Base-by-base conservation (phyloP, 2,113 vertebrate species). In the Rhombomys opimus region DNA sequence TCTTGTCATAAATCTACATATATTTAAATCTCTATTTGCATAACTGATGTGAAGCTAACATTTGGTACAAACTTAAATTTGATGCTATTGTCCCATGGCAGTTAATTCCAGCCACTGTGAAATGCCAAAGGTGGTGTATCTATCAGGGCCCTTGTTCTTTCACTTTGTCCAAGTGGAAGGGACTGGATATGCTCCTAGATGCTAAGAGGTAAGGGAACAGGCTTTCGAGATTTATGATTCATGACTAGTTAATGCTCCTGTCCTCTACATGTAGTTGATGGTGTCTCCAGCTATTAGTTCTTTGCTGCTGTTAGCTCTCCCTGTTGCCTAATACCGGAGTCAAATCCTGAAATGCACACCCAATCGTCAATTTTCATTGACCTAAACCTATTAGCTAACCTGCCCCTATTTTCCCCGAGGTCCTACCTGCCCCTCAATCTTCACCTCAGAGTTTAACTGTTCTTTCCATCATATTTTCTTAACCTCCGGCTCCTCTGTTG, bases 1-100 rank as follows among this genome's bases (percentile, higher is more conserved):
- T 93, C 78, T 59, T 67, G 84, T 95, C 95, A 96, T 97, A 96
- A 91, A 96, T 97, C 95, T 97, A 77, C 97, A 97, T 97, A 90
- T 96, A 93, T 96, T 95, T 96, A 95, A 95, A 92, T 80, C 65
- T 87, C 17, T 93, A 97, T 97, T 98, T 97, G 96, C 96, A 97
- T 97, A 95, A 93, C 90, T 95, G 95, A 95, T 96, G 96, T 95
- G 94, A 97, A 97, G 92, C 89, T 94, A 97, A 80, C 95, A 93
- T 97, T 95, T 96, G 76, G 93, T 95, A 91, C 75, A 95, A 94
- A 50, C 91, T 93, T 93, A 92, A 57, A 86, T 85, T 94, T 77
- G 90, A 95, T 67, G 90, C 88, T 91, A 77, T 96, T 97, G 91
- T 94, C 90, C 78, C 52, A 35, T 59, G 88, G 75, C 86, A 87